Evolutionary conservation across 2,113 vertebrate genomes (phyloP), one percentile per base, ranked within the genome.

Genomic region (Nicator chloris): DNA sequence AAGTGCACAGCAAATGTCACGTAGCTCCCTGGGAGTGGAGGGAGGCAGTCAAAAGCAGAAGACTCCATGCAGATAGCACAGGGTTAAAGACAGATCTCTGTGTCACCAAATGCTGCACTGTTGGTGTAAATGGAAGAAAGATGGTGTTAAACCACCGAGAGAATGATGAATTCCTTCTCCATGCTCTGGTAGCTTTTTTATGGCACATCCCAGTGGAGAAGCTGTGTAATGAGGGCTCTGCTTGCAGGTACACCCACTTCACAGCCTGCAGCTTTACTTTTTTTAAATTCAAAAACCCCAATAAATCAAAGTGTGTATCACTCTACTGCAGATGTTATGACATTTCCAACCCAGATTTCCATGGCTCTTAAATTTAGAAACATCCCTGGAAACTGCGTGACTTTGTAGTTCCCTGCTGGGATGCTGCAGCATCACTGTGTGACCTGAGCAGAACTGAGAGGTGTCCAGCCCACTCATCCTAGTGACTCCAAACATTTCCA

Each of bases 161-260:
- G n/a, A 49, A 49, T 2, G 6, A 22, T 15, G 53, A 44, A 10
- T 45, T 75, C 37, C 2, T 63, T 21, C 72, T 75, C 11, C 27
- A n/a, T 50, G 10, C 17, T 42, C 54, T 30, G 69, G 37, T 28
- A 27, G 19, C 45, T 77, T 39, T 70, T 31, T 51, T 28, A 2
- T 9, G 35, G 19, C 7, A 8, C 6, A 21, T 85, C n/a, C 20
- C 15, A 3, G 26, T 6, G 47, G 12, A 63, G 53, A 64, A 37
- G 53, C 26, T 21, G 20, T 0, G 0, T 63, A 42, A 30, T 0
- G 1, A 75, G 47, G 37, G 39, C 27, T n/a, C 31, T 70, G 56
- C 31, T 47, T 70, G 44, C 31, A 9, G 50, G 17, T 10, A 4
- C 5, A 7, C 26, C 47, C 37, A 8, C 17, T 53, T 49, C 56